phyloP scores from a whole-genome alignment of 2,113 vertebrate genomes.

The Leptobrachium ailaonicum region DNA sequence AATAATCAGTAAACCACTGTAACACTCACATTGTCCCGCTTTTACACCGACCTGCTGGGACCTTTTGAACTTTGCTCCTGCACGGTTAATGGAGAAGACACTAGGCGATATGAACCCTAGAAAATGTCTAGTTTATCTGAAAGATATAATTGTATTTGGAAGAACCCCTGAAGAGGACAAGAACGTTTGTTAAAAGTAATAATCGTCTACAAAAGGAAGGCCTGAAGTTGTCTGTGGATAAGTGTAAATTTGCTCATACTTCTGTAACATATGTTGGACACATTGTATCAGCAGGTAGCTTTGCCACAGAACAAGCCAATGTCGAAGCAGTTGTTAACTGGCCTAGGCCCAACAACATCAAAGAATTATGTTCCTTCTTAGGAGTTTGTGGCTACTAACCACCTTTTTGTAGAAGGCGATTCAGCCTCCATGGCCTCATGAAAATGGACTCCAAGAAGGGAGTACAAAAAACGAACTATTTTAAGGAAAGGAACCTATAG shows the following conservation, averaged over 20 bases:
- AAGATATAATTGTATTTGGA: slow-evolving; percentile 6
- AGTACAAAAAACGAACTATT: background rate
- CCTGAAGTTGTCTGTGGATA: background rate
- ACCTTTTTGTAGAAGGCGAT: background rate
- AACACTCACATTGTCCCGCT: no score
- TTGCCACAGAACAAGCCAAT: background rate
- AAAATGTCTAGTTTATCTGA: background rate
- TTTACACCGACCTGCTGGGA: no score
- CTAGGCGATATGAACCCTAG: background rate
- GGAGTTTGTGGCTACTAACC: background rate
- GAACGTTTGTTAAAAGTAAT: background rate
- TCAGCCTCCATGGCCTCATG: background rate
- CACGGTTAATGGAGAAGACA: background rate
- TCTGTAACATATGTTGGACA: background rate
- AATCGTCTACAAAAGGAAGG: background rate
- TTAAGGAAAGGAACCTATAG: background rate
- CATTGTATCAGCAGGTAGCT: background rate
- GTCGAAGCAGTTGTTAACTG: background rate
- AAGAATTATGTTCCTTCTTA: background rate
- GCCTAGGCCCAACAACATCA: background rate
- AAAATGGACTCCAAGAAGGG: background rate
- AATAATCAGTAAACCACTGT: no score
- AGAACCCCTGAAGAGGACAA: background rate
- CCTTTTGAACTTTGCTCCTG: background rate
- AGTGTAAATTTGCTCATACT: slow-evolving; percentile 1